Evolutionary conservation across 2,888 invertebrate species (phyloP).

Genomic region (Glyphotaelius pellucidus): DNA sequence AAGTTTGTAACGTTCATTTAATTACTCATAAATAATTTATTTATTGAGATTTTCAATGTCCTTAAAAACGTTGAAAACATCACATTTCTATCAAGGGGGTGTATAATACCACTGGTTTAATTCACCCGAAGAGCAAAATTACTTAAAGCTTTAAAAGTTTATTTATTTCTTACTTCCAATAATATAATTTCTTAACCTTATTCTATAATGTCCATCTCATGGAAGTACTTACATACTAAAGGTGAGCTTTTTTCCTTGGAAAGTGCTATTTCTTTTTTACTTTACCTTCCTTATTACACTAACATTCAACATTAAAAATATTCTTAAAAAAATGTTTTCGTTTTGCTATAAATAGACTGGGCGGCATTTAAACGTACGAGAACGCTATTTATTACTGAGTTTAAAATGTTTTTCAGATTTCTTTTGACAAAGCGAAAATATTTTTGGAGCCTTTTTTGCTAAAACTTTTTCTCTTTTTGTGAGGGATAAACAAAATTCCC

Average conservation of each 20-base stretch:
- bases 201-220: not conserved
- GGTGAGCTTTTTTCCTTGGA: not conserved
- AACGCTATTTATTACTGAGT: conserved; percentile 11
- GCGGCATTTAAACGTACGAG: conserved; percentile 29
- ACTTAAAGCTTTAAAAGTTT: too few relatives aligned
- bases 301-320: conserved; percentile 18
- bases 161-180: too few relatives aligned
- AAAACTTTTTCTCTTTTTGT: not conserved
- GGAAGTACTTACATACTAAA: not conserved
- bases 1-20: too few relatives aligned
- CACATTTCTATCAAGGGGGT: not conserved
- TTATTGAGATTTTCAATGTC: too few relatives aligned
- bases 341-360: not conserved
- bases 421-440: not conserved
- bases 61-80: not conserved
- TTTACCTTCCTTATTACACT: conserved; percentile 10
- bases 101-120: too few relatives aligned
- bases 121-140: not conserved
- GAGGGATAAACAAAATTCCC: not conserved
- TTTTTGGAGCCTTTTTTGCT: not conserved
- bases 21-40: too few relatives aligned
- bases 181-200: too few relatives aligned
- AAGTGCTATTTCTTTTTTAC: not conserved
- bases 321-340: not conserved
- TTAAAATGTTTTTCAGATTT: conserved; percentile 5